Conservation (phyloP, 2,888 invertebrate species). For the Mesorhabditis spiculigera region DNA sequence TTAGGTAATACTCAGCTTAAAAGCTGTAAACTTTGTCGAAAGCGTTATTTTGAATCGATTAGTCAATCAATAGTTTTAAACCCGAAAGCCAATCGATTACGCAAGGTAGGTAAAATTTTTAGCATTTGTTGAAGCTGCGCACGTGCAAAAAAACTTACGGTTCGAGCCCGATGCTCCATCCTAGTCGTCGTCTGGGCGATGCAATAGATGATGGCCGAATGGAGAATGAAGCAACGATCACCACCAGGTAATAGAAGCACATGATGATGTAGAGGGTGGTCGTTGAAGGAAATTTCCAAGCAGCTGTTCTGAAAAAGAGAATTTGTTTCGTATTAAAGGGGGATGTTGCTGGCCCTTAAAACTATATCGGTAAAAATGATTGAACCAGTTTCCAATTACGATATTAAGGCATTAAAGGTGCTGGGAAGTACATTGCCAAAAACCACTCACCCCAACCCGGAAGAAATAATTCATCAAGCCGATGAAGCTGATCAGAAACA, state of each 20-base stretch:
- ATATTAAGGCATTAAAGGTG: too few relatives aligned
- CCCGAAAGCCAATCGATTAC: too few relatives aligned
- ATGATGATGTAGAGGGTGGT: conserved; percentile 28
- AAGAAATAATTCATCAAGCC: conserved; percentile 4
- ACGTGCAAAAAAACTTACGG: conserved; percentile 23
- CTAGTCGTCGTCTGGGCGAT: conserved; percentile 52
- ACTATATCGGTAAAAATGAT: too few relatives aligned
- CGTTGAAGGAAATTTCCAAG: conserved; percentile 15
- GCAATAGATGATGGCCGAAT: conserved; percentile 52
- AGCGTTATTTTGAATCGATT: too few relatives aligned
- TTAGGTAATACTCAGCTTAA: too few relatives aligned
- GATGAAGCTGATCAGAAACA: conserved; percentile 31
- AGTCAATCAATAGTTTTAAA: too few relatives aligned
- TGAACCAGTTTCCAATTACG: too few relatives aligned
- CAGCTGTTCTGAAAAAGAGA: conserved; percentile 28
- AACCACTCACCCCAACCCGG: background rate
- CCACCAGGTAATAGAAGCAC: conserved; percentile 47
- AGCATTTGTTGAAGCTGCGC: too few relatives aligned
- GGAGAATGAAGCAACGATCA: conserved; percentile 49
- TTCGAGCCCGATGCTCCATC: conserved; percentile 41
- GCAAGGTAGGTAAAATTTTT: too few relatives aligned
- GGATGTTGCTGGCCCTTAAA: too few relatives aligned
- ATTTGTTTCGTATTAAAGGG: background rate
- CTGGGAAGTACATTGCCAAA: too few relatives aligned
- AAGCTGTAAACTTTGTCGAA: too few relatives aligned